A percentile compares a stretch with the other conserved stretches of the same genome.
Conservation (phyloP, 23 tunicate species). For the Clavelina lepadiformis region DNA sequence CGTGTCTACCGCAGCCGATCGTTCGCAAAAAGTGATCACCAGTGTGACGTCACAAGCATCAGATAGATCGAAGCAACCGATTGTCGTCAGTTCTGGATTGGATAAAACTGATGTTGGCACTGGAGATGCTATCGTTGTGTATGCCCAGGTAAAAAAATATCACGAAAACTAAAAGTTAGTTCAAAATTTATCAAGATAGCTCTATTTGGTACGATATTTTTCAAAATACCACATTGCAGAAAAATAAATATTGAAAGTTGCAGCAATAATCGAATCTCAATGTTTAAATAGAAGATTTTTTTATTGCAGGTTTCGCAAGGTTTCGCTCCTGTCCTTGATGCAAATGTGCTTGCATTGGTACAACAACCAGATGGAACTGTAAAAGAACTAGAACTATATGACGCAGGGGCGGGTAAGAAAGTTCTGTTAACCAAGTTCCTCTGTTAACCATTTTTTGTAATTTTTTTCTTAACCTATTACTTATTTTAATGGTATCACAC, state of each 20-base stretch:
- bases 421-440: no score
- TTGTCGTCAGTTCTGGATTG: slow-evolving; percentile 54
- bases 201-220: no score
- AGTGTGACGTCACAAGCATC: slow-evolving; percentile 55
- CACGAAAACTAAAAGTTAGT: no score
- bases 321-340: no score
- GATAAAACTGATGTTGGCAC: slow-evolving; percentile 24
- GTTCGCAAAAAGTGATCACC: slow-evolving; percentile 33
- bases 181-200: not conserved
- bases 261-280: not conserved
- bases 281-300: no score
- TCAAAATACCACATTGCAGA: no score
- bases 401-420: slow-evolving; percentile 71
- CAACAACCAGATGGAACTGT: no score
- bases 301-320: slow-evolving; percentile 57
- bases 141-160: slow-evolving; percentile 70
- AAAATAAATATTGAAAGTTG: no score
- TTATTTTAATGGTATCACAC: not conserved
- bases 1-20: slow-evolving; percentile 25
- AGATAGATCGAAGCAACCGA: slow-evolving; percentile 22
- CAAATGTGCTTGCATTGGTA: no score
- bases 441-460: not conserved
- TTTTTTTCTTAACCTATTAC: no score
- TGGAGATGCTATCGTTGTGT: slow-evolving; percentile 52
- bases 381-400: slow-evolving; percentile 23